phyloP scores from a whole-genome alignment of 1,140 invertebrate species.

The Leptinotarsa texana region DNA sequence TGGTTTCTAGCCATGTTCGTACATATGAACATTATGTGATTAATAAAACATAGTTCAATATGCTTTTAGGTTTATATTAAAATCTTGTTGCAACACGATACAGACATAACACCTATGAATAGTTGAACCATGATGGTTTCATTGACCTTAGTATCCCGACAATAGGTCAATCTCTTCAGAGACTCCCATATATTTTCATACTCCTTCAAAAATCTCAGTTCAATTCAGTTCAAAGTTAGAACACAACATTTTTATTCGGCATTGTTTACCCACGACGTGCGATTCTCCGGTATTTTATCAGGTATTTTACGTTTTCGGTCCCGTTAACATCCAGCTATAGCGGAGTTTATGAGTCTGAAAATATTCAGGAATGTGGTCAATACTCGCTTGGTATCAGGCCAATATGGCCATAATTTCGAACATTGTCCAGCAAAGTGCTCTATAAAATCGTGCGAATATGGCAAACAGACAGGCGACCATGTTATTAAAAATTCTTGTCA shows the following conservation, averaged over 20 bases:
- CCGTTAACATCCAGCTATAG: slow-evolving; percentile 5
- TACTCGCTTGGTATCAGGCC: slow-evolving; percentile 11
- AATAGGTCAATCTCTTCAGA: too few relatives aligned
- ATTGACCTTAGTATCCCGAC: too few relatives aligned
- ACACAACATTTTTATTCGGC: background rate
- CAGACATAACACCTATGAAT: too few relatives aligned
- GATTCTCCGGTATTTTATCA: slow-evolving; percentile 7
- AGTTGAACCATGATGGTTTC: too few relatives aligned
- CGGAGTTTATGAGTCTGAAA: slow-evolving; percentile 5
- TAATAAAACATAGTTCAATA: too few relatives aligned
- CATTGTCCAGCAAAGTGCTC: slow-evolving; percentile 4
- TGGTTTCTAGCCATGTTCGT: too few relatives aligned
- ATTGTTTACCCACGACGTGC: background rate
- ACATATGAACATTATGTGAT: too few relatives aligned
- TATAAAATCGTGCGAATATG: slow-evolving; percentile 18
- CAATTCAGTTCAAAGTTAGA: background rate
- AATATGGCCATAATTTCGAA: slow-evolving; percentile 7
- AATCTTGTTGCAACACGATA: too few relatives aligned
- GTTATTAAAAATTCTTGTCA: slow-evolving; percentile 9
- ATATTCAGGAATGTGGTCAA: slow-evolving; percentile 19
- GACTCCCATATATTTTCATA: too few relatives aligned
- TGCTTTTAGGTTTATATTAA: too few relatives aligned
- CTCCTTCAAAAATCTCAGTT: too few relatives aligned
- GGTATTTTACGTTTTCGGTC: slow-evolving; percentile 10
- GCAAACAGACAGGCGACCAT: background rate